Evolutionary conservation across 2,888 invertebrate genomes (phyloP).

Genomic region (Pollenia amentaria): DNA sequence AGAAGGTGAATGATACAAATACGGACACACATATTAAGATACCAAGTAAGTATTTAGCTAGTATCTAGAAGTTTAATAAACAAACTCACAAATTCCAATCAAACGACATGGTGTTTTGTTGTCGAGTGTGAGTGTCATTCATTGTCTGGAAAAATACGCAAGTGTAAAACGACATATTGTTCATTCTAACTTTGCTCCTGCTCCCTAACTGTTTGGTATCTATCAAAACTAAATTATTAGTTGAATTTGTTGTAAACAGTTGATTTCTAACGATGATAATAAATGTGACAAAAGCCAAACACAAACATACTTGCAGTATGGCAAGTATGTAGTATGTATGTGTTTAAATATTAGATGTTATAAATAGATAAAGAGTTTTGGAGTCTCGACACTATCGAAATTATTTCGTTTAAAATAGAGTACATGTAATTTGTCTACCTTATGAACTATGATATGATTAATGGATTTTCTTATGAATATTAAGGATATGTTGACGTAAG

Average conservation of each 20-base stretch:
- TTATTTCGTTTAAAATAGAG: constrained; percentile 25
- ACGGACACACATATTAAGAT: constrained; percentile 24
- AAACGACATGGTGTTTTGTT: constrained; percentile 44
- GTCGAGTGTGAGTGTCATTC: constrained; percentile 20
- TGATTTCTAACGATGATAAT: constrained; percentile 65
- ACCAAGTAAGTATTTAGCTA: constrained; percentile 10
- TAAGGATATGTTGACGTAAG: constrained; percentile 6
- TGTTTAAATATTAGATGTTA: constrained; percentile 63
- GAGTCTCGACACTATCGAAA: constrained; percentile 12
- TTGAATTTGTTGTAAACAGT: constrained; percentile 62
- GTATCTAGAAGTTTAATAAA: constrained; percentile 24
- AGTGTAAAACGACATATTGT: constrained; percentile 57
- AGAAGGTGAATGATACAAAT: constrained; percentile 63
- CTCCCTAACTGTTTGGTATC: neutral
- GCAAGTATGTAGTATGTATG: neutral
- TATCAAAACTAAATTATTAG: constrained; percentile 59
- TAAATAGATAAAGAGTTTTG: constrained; percentile 53
- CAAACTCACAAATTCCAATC: neutral
- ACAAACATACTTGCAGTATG: constrained; percentile 2
- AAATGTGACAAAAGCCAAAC: constrained; percentile 73
- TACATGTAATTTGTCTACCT: constrained; percentile 35
- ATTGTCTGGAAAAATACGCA: constrained; percentile 45
- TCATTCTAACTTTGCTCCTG: constrained; percentile 4
- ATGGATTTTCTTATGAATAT: constrained; percentile 37
- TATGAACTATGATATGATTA: constrained; percentile 62